phyloP scores from a whole-genome alignment of 2,888 invertebrate species.

The Achlya flavicornis region DNA sequence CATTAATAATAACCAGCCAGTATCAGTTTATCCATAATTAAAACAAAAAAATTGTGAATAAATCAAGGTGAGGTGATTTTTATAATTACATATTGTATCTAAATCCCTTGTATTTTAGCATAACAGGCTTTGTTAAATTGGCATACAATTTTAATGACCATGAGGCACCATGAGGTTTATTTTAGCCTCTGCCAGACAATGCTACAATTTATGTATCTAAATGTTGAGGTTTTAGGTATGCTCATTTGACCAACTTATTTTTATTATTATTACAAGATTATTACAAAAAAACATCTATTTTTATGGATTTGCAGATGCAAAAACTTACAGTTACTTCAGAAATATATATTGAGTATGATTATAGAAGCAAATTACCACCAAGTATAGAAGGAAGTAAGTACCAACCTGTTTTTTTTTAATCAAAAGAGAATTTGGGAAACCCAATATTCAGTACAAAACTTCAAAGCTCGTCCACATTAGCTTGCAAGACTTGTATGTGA shows the following conservation, averaged over 20 bases:
- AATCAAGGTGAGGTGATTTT: slow-evolving; percentile 32
- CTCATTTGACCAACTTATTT: not conserved
- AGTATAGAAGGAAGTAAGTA: slow-evolving; percentile 78
- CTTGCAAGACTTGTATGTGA: too few species aligned
- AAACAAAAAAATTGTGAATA: slow-evolving; percentile 6
- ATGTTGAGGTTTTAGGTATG: not conserved
- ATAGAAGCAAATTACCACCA: slow-evolving; percentile 75
- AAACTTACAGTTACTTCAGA: slow-evolving; percentile 88
- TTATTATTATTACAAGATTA: not conserved
- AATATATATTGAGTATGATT: slow-evolving; percentile 88
- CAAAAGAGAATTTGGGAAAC: too few species aligned
- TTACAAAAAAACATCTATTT: not conserved
- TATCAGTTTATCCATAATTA: slow-evolving; percentile 13
- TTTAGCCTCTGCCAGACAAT: not conserved
- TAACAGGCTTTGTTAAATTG: not conserved
- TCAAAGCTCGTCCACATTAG: too few species aligned
- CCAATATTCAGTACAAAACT: too few species aligned
- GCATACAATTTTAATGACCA: not conserved
- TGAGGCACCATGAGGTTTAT: slow-evolving; percentile 2
- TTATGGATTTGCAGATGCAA: slow-evolving; percentile 67
- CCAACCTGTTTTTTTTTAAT: not conserved
- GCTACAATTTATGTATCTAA: not conserved
- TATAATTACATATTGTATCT: slow-evolving; percentile 6
- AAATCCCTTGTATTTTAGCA: not conserved
- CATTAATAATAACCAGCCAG: slow-evolving; percentile 37